Base-by-base conservation (phyloP, 2,888 invertebrate genomes). In the Drosophila ezoana region DNA sequence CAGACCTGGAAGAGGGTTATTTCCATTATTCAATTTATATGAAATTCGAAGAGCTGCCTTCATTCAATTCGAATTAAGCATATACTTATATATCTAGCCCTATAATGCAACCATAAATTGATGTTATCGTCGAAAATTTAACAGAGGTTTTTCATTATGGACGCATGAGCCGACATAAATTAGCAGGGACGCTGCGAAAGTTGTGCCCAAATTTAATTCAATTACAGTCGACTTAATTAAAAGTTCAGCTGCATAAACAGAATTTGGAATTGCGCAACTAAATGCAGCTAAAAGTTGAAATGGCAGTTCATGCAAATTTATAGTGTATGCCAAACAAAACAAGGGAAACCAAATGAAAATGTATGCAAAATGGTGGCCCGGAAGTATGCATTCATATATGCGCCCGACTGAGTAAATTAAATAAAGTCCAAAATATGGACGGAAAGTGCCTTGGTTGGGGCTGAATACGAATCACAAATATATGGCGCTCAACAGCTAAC, bases 221-320 rank as follows among this genome's bases (percentile, higher is more conserved):
- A 61, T 66, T 41, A 43, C 71, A 61, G 38, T 52, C 41, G 32
- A 52, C 53, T 43, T 71, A 75, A 75, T 76, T 67, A 58, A 47
- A 76, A 60, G 71, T 60, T 52, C 63, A 49, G 48, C 52, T 59
- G 58, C 54, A 56, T 40, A 54, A 54, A 54, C 32, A 41, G 37
- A 41, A 35, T 54, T 47, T 41, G 48, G 2, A 54, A 57, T 52
- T 48, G 38, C 14, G 54, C 28, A 48, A 14, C 51, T n/a, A 14
- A 52, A 38, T 51, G 53, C 71, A 43, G 18, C 35, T 11, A 48
- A 44, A 52, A 56, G 40, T 41, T 37, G 1, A 44, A 56, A 10
- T 43, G 33, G 20, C 13, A 48, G 40, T 32, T 20, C 45, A 64
- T 47, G 49, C 28, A 28, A 8, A 8, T 28, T 28, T 8, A 28